Evolutionary conservation across 2,113 vertebrate genomes (phyloP), one percentile per base, ranked within the genome.

Genomic region (Chinchilla lanigera): DNA sequence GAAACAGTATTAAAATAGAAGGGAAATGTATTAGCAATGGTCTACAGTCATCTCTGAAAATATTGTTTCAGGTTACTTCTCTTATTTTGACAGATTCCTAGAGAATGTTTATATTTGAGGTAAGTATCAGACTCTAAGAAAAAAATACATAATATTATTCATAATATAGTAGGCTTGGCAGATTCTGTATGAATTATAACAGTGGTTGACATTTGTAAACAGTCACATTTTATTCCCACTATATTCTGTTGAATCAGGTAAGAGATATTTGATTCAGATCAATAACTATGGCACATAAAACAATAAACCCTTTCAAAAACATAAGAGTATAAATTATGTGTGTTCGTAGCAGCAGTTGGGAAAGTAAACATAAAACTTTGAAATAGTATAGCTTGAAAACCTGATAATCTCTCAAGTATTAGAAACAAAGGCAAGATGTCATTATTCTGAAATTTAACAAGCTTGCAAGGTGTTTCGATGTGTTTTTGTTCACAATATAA

Each of bases 1-100:
- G 98, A 98, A 97, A 94, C 97, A 97, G 90, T 82, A 73, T 98
- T 97, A 95, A 96, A 95, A 98, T 97, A 93, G 91, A 98, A 98
- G 97, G 98, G 93, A 98, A 98, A 95, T 95, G 84, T 97, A 82
- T 90, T 97, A 97, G 92, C 83, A 97, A 86, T 84, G 80, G 73
- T 98, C 98, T 98, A 35, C 89, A 95, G 95, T 98, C 92, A 96
- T 84, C 97, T 92, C 90, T 85, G 86, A 97, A 98, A 97, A 95
- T 98, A 98, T 97, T 98, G 96, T 96, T 97, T 87, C 90, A 87
- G 92, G 93, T 61, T 56, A 9, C 71, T 82, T 97, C 85, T 96
- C 93, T 94, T 91, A 85, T 97, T 95, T 96, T 97, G 98, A 96
- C 67, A 93, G 50, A 97, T 98, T 97, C 97, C 89, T 60, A 89